A percentile compares a stretch with the other conserved stretches of the same genome.
phyloP scores from a whole-genome alignment of 2,113 vertebrate genomes.

The Podarcis raffonei region DNA sequence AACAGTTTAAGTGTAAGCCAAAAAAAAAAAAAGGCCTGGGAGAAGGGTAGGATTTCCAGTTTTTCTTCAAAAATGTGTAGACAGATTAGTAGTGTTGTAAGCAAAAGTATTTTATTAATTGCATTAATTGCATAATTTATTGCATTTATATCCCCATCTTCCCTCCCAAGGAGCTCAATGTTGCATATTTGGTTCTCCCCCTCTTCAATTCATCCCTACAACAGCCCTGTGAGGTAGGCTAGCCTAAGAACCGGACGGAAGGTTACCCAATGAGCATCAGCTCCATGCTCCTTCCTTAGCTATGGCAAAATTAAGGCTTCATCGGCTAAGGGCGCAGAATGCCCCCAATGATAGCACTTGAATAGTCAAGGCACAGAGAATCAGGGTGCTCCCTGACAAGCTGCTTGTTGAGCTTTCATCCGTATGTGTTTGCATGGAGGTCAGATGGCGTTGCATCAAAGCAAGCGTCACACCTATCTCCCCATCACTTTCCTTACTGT shows the following conservation, averaged over 20 bases:
- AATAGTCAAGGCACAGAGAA: neutral
- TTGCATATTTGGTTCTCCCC: neutral
- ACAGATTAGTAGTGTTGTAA: rapidly evolving
- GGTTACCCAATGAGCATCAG: neutral
- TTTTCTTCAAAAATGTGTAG: neutral
- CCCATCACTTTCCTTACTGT: no score
- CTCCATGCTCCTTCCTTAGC: rapidly evolving
- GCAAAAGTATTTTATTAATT: neutral
- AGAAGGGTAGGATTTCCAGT: neutral
- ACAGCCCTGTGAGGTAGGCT: no score
- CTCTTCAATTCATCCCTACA: conserved; percentile 5
- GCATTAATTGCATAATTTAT: no score
- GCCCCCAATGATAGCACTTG: neutral
- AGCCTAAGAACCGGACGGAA: no score
- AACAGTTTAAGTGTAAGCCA: neutral
- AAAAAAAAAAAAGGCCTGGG: neutral
- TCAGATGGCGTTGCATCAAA: no score
- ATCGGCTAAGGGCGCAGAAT: neutral
- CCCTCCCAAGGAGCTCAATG: no score
- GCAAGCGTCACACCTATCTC: no score
- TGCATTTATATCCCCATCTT: no score
- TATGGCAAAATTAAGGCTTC: neutral
- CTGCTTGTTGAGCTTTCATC: no score
- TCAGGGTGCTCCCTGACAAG: neutral
- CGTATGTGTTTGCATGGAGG: neutral